Evolutionary conservation across 2,113 vertebrate species (phyloP).

Genomic region (Monarcha castaneiventris): DNA sequence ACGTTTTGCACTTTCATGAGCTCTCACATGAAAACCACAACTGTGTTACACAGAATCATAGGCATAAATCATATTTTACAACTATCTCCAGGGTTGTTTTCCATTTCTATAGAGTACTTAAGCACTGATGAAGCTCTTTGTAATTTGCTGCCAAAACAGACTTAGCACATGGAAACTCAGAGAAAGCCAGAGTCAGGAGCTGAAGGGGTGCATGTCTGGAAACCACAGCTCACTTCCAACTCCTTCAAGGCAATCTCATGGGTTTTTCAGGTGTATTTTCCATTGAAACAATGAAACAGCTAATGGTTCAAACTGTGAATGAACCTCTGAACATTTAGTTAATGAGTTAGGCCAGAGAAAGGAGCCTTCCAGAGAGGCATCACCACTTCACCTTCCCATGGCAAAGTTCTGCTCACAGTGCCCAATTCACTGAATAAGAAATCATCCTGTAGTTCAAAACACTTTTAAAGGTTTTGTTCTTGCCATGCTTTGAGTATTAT

Average conservation of each 20-base stretch:
- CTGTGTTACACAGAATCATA: background rate
- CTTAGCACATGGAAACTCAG: background rate
- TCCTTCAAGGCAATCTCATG: background rate
- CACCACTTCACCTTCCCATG: background rate
- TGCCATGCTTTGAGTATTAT: background rate
- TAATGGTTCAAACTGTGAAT: background rate
- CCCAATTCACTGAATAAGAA: background rate
- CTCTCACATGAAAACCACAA: background rate
- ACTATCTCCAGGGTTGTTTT: rapidly evolving
- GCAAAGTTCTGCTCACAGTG: background rate
- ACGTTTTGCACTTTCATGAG: background rate
- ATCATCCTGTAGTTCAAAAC: background rate
- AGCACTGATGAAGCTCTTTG: background rate
- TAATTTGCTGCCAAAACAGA: background rate
- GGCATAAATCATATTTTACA: background rate
- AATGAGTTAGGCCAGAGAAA: background rate
- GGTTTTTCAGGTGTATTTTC: background rate
- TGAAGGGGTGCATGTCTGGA: background rate
- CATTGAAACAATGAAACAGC: background rate
- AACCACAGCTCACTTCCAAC: background rate
- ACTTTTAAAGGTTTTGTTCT: background rate
- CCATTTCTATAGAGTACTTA: background rate
- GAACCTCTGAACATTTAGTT: background rate
- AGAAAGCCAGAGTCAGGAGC: background rate
- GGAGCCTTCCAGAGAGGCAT: background rate